Base-by-base conservation (phyloP, 2,113 vertebrate genomes). In the Hippocampus abdominalis region DNA sequence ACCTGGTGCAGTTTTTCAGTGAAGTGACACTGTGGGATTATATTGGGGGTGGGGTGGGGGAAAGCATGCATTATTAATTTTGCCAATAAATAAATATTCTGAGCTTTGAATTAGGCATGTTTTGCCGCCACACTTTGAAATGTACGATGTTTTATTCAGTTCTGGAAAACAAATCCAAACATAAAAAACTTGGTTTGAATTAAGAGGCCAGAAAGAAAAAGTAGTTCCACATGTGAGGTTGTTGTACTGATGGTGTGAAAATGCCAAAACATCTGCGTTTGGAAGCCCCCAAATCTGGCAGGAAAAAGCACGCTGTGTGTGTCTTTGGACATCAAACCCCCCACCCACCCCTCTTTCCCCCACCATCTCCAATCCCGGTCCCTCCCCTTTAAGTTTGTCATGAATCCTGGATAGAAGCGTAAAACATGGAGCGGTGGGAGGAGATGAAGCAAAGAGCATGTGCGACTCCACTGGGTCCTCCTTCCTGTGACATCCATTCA, bases 401-500 rank as follows among this genome's bases (percentile, higher is more conserved):
- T 83, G 75, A 87, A 87, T 80, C 87, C 82, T 84, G 85, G 81
- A 54, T 79, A 79, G 77, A 82, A 82, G 78, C 4, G 64, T 74
- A 75, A 81, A 74, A 78, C 81, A 81, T 71, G 78, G 75, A 88
- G 80, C 77, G 81, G 82, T 75, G 73, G 84, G 83, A 85, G 85
- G 86, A 88, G 88, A 89, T 80, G 87, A 81, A 87, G 82, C 77
- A 74, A 86, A 74, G 83, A 83, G 78, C 83, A 83, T 84, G 84
- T 81, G 80, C 81, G 82, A 86, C 81, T 86, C 86, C 83, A 42
- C 74, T 86, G 88, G 84, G 77, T 78, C 86, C 89, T 84, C 82
- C 85, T 88, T 86, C 83, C 88, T 87, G 89, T 82, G 75, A 70
- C 82, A 90, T 87, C 84, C 84, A 89, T 87, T 91, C 88, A 89